Percentiles rank a stretch among this genome's conserved stretches.
These are phyloP conservation scores for Cairina moschata DNA, from an alignment of 2,113 vertebrate species.

Conservation along the genomic window DNA sequence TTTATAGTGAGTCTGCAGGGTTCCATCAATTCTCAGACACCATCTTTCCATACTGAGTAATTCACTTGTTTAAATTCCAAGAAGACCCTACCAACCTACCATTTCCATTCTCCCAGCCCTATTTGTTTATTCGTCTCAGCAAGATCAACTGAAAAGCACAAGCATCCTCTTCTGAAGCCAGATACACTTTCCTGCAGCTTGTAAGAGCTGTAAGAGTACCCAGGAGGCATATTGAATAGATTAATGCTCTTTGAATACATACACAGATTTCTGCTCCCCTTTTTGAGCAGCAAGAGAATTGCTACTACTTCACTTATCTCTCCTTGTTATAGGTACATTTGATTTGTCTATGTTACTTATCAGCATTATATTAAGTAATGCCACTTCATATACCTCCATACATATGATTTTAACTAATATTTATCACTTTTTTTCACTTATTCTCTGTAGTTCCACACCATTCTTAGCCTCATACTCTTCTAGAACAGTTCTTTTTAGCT, in stretches of 20 bases:
- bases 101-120: slow-evolving; percentile 34
- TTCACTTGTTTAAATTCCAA: slow-evolving; percentile 54
- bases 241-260: slow-evolving; percentile 34
- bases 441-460: not conserved
- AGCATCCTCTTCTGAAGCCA: slow-evolving; percentile 21
- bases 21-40: slow-evolving; percentile 44
- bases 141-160: slow-evolving; percentile 61
- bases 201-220: slow-evolving; percentile 18
- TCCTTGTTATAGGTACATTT: not conserved
- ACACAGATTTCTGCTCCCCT: slow-evolving; percentile 19
- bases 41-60: slow-evolving; percentile 45
- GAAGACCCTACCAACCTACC: slow-evolving; percentile 24
- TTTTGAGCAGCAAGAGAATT: slow-evolving; percentile 16
- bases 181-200: slow-evolving; percentile 17
- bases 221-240: slow-evolving; percentile 39
- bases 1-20: slow-evolving; percentile 16
- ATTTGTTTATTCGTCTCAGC: slow-evolving; percentile 56
- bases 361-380: not conserved
- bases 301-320: not conserved
- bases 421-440: not conserved
- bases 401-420: not conserved
- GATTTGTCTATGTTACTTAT: not conserved
- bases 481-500: not conserved
- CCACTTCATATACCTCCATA: not conserved
- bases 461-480: not conserved